phyloP scores from a whole-genome alignment of 1,140 invertebrate genomes.

The Trichomalopsis sarcophagae region DNA sequence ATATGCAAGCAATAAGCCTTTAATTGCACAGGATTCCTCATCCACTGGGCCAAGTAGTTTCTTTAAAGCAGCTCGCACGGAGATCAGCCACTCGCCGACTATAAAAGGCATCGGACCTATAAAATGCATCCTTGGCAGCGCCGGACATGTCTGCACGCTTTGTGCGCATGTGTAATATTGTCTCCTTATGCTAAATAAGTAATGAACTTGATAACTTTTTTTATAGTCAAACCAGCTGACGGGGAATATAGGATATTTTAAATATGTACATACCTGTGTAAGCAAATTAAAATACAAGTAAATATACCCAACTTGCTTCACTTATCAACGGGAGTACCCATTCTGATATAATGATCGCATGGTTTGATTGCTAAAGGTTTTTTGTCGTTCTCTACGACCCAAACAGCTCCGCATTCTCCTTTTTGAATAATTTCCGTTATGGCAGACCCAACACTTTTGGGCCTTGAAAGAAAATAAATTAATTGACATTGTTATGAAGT shows the following conservation, averaged over 20 bases:
- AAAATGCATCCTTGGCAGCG: slow-evolving; percentile 74
- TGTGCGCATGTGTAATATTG: slow-evolving; percentile 54
- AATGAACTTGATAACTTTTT: not conserved
- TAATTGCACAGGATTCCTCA: slow-evolving; percentile 76
- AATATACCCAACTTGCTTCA: not conserved
- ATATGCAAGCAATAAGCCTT: slow-evolving; percentile 75
- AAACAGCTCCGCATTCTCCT: slow-evolving; percentile 70
- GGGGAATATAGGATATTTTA: not conserved
- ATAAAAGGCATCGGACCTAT: slow-evolving; percentile 75
- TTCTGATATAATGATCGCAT: slow-evolving; percentile 21
- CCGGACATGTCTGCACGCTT: slow-evolving; percentile 59
- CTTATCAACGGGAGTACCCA: slow-evolving; percentile 6
- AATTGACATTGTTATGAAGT: not conserved
- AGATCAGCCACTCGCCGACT: slow-evolving; percentile 64
- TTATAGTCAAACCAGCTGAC: not conserved
- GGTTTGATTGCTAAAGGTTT: slow-evolving; percentile 68
- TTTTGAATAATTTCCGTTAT: slow-evolving; percentile 71
- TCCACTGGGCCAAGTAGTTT: slow-evolving; percentile 64
- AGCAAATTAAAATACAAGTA: not conserved
- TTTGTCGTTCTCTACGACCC: slow-evolving; percentile 71
- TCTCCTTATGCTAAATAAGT: not conserved
- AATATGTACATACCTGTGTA: not conserved
- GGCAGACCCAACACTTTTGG: slow-evolving; percentile 67
- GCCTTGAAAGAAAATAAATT: slow-evolving; percentile 60
- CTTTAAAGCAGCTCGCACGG: slow-evolving; percentile 63